Percentiles rank a stretch among this genome's conserved stretches.
phyloP scores from a whole-genome alignment of 2,113 vertebrate genomes.

The Petaurus breviceps region DNA sequence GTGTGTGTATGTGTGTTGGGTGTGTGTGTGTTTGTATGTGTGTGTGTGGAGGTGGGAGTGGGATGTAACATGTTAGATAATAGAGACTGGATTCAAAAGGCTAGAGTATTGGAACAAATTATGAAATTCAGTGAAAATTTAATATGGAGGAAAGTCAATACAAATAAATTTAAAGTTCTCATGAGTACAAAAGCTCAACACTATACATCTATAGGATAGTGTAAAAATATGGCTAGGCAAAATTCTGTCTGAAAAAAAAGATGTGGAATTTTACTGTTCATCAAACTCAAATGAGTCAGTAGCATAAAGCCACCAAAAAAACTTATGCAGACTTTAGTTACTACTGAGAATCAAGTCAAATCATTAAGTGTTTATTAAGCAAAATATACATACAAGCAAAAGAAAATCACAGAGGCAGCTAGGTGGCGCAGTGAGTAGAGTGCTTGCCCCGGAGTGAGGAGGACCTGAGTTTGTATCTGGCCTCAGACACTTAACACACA shows the following conservation, averaged over 20 bases:
- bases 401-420: too few relatives aligned
- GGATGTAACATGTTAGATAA: not conserved
- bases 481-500: too few relatives aligned
- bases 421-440: too few relatives aligned
- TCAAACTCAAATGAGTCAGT: not conserved
- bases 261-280: not conserved
- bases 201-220: not conserved
- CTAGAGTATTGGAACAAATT: not conserved
- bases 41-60: too few relatives aligned
- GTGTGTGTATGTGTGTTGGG: too few relatives aligned
- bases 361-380: not conserved
- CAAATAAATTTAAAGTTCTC: not conserved
- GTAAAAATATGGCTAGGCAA: not conserved
- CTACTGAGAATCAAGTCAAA: not conserved
- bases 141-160: not conserved
- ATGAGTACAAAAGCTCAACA: not conserved
- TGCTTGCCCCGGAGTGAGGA: too few relatives aligned
- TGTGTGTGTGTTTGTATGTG: too few relatives aligned
- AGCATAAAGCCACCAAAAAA: not conserved
- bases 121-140: fast-evolving
- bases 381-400: not conserved
- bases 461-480: too few relatives aligned
- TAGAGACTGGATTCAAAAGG: not conserved
- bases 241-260: not conserved
- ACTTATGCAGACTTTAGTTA: not conserved